Conservation (phyloP, 2,797 vertebrate genomes). For the Enteromius argenteus region DNA sequence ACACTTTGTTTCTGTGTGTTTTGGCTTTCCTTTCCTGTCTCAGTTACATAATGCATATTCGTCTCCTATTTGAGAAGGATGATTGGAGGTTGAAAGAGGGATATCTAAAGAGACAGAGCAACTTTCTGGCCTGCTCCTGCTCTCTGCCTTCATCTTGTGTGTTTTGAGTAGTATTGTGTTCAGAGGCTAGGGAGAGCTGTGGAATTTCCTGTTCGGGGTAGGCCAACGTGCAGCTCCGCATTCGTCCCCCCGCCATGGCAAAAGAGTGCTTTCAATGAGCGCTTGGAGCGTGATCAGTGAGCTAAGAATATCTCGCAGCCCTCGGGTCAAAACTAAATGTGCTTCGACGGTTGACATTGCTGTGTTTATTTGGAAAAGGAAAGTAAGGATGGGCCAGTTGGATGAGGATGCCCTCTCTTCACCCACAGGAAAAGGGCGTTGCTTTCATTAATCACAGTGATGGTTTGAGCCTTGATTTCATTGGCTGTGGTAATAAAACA, state of each 20-base stretch:
- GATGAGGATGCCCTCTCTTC: conserved; percentile 50
- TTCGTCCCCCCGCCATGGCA: conserved; percentile 54
- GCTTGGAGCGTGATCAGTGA: conserved; percentile 47
- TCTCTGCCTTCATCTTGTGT: conserved; percentile 60
- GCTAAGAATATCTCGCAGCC: conserved; percentile 72
- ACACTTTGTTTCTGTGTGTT: conserved; percentile 63
- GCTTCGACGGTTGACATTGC: conserved; percentile 61
- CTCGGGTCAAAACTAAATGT: conserved; percentile 68
- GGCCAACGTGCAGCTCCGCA: conserved; percentile 75
- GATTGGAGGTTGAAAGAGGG: conserved; percentile 61
- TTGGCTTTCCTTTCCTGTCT: conserved; percentile 62
- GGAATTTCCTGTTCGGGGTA: conserved; percentile 75
- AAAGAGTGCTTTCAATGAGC: conserved; percentile 62
- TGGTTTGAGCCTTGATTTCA: conserved; percentile 41
- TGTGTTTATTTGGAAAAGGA: conserved; percentile 68
- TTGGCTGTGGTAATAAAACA: conserved; percentile 30
- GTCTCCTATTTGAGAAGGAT: conserved; percentile 53
- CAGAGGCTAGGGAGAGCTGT: conserved; percentile 65
- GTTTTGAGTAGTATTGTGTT: conserved; percentile 67
- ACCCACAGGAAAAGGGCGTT: conserved; percentile 59
- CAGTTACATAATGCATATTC: conserved; percentile 65
- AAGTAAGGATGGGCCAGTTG: conserved; percentile 54
- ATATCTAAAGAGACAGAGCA: conserved; percentile 57
- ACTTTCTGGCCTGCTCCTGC: conserved; percentile 46
- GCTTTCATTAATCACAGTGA: conserved; percentile 57